phyloP scores from a whole-genome alignment of 2,797 vertebrate species.

The Argya squamiceps region DNA sequence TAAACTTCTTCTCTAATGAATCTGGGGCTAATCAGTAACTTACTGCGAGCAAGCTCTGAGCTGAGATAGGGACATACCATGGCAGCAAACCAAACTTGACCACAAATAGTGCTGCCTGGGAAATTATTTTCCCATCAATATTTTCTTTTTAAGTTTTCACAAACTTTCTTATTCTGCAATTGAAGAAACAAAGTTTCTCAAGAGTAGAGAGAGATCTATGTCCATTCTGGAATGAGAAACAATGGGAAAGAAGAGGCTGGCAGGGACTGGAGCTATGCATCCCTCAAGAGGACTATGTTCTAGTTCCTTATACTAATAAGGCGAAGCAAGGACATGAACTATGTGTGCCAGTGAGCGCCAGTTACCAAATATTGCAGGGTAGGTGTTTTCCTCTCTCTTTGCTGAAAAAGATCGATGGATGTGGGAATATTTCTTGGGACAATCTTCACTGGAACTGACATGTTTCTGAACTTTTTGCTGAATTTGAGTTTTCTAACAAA shows the following conservation, averaged over 20 bases:
- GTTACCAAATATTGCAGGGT: background rate
- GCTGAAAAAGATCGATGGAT: background rate
- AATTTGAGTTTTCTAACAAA: background rate
- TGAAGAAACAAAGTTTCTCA: background rate
- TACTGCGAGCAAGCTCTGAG: background rate
- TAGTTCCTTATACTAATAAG: background rate
- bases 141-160: background rate
- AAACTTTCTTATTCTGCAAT: background rate
- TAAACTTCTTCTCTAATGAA: background rate
- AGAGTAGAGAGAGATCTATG: fast-evolving
- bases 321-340: background rate
- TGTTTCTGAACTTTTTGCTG: background rate
- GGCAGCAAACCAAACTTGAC: background rate
- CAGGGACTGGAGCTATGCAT: background rate
- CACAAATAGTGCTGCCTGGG: background rate
- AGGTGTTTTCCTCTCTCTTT: background rate
- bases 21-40: background rate
- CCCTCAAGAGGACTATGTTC: background rate
- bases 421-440: background rate
- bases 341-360: background rate
- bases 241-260: background rate
- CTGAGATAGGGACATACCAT: background rate
- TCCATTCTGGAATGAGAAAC: background rate
- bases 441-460: background rate
- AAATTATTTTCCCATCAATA: background rate